Conservation (phyloP, 2,797 vertebrate genomes). For the Sebastes diploproa region DNA sequence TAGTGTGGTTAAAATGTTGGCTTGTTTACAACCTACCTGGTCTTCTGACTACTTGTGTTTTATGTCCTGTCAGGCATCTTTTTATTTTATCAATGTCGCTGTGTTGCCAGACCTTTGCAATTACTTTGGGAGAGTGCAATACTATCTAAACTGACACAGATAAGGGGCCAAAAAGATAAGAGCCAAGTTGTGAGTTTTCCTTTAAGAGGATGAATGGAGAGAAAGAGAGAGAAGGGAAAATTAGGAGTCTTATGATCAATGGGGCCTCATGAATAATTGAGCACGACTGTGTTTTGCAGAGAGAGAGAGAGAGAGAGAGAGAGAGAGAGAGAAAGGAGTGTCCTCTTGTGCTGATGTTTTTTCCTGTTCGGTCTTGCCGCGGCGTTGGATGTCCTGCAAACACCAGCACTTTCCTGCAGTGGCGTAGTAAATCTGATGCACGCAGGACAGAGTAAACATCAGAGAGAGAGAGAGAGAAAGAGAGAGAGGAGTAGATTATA, state of each 20-base stretch:
- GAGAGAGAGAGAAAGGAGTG: background rate
- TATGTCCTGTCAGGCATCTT: background rate
- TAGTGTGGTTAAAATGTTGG: background rate
- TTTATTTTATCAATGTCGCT: background rate
- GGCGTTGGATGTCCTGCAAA: constrained; percentile 55
- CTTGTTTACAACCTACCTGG: background rate
- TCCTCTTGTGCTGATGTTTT: constrained; percentile 45
- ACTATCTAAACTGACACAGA: background rate
- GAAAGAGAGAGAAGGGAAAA: constrained; percentile 13
- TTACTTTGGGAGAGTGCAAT: background rate
- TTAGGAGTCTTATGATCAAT: constrained; percentile 64
- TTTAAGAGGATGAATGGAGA: constrained; percentile 9
- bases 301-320: background rate
- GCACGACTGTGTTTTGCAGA: constrained; percentile 25
- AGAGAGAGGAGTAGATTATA: constrained; percentile 55
- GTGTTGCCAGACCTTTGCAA: background rate
- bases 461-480: background rate
- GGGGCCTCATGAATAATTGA: constrained; percentile 75
- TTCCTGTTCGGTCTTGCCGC: constrained; percentile 39
- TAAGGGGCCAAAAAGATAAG: background rate
- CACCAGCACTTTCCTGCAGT: constrained; percentile 63
- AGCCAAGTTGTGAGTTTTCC: background rate
- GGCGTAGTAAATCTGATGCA: constrained; percentile 69
- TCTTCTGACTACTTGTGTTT: background rate
- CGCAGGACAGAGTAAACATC: constrained; percentile 57